Evolutionary conservation across 2,113 vertebrate species (phyloP).

Genomic region (Cariama cristata): DNA sequence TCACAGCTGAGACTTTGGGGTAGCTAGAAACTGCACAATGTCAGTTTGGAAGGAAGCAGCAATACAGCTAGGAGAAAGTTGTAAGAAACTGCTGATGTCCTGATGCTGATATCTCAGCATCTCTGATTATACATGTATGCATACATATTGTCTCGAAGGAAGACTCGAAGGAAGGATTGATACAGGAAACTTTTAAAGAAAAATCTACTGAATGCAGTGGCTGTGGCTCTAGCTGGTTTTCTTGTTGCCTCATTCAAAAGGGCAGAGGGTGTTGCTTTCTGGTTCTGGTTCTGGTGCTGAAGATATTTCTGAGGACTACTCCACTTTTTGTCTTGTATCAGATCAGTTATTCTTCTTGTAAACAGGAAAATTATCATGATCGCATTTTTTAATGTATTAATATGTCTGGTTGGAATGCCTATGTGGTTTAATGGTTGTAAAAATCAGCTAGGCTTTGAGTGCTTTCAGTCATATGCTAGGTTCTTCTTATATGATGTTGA

Average conservation of each 20-base stretch:
- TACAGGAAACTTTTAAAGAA: not conserved
- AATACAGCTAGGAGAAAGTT: not conserved
- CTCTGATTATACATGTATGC: not conserved
- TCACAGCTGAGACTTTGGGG: not conserved
- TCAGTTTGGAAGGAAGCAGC: not conserved
- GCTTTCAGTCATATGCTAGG: not conserved
- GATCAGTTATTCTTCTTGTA: not conserved
- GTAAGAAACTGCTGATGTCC: not conserved
- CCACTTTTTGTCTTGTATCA: not conserved
- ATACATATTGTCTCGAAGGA: not conserved
- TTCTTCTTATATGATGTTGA: not conserved
- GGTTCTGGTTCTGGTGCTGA: not conserved
- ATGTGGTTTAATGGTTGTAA: not conserved
- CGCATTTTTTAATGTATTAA: not conserved
- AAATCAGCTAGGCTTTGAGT: not conserved
- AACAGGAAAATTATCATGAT: not conserved
- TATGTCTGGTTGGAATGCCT: not conserved
- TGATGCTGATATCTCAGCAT: not conserved
- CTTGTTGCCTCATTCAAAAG: not conserved
- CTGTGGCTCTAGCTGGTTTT: not conserved
- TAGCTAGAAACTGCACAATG: not conserved
- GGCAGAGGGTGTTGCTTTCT: not conserved
- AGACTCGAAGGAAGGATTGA: not conserved
- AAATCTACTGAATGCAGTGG: not conserved
- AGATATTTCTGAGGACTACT: not conserved